A percentile compares a stretch with the other conserved stretches of the same genome.
Evolutionary conservation across 2,888 invertebrate species (phyloP).

Genomic region (Leptinotarsa tumamoca): DNA sequence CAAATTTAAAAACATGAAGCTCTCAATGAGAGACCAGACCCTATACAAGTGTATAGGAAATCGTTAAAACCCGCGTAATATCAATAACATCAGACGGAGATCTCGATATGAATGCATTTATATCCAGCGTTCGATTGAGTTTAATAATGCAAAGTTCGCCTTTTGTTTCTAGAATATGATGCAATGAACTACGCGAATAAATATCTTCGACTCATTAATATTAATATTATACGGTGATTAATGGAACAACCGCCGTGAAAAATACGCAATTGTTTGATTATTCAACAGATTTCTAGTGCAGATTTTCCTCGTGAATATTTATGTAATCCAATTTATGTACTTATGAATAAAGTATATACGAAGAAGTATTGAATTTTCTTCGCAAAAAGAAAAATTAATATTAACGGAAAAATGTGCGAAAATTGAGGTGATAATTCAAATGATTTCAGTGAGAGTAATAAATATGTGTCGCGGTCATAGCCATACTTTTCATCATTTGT

Average conservation of each 20-base stretch:
- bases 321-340: no score
- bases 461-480: no score
- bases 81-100: neutral
- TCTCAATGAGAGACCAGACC: no score
- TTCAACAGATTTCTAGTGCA: slow-evolving; percentile 26
- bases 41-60: neutral
- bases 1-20: no score
- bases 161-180: slow-evolving; percentile 15
- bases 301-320: slow-evolving; percentile 26
- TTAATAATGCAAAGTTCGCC: slow-evolving; percentile 18
- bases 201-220: slow-evolving; percentile 21
- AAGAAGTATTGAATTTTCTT: neutral
- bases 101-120: slow-evolving; percentile 2
- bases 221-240: slow-evolving; percentile 13
- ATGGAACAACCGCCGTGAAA: slow-evolving; percentile 16
- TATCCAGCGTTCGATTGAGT: slow-evolving; percentile 2
- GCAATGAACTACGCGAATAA: slow-evolving; percentile 9
- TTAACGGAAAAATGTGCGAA: neutral
- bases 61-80: neutral
- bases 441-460: no score
- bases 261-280: slow-evolving; percentile 27
- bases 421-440: no score
- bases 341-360: neutral
- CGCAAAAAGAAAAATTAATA: neutral
- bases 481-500: no score